Evolutionary conservation across 2,797 vertebrate species (phyloP), one percentile per base, ranked within the genome.

Genomic region (Sarcophilus harrisii): DNA sequence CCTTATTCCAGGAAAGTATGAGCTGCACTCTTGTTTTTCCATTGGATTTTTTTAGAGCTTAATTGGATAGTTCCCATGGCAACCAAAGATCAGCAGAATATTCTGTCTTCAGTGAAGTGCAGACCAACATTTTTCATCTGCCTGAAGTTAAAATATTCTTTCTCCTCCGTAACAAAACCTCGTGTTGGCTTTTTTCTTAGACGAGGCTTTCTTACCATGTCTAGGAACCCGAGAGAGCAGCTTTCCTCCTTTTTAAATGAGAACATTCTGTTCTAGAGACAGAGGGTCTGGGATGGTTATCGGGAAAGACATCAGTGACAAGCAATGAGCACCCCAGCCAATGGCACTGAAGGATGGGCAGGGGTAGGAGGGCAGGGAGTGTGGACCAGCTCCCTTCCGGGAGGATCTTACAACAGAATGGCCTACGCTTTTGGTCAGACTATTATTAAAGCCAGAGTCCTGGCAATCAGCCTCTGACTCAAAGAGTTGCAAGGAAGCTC

Each of bases 41-140:
- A 57, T 96, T 92, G 96, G 95, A 0, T 95, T 93, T 94, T 95
- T 89, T 0, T 0, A 96, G 60, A 95, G 96, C 97, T 98, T 98
- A 98, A 98, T 98, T 97, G 97, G 98, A 93, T 91, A 97, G 98
- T 99, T 98, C 96, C 98, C 97, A 98, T 97, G 97, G 98, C 93
- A 98, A 98, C 98, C 14, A 96, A 97, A 97, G 98, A 98, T 62
- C 98, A 98, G 98, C 97, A 98, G 98, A 98, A 97, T 98, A 98
- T 98, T 98, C 93, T 97, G 97, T 97, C 97, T 98, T 98, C 96
- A 97, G 95, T 98, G 98, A 97, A 96, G 97, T 98, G 97, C 96
- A 98, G 97, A 98, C 97, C 97, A 97, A 95, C 90, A 97, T 98
- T 96, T 98, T 98, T 97, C 94, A 98, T 98, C 94, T 97, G 90